Conservation (phyloP, 2,113 vertebrate species). For the Elephas maximus region DNA sequence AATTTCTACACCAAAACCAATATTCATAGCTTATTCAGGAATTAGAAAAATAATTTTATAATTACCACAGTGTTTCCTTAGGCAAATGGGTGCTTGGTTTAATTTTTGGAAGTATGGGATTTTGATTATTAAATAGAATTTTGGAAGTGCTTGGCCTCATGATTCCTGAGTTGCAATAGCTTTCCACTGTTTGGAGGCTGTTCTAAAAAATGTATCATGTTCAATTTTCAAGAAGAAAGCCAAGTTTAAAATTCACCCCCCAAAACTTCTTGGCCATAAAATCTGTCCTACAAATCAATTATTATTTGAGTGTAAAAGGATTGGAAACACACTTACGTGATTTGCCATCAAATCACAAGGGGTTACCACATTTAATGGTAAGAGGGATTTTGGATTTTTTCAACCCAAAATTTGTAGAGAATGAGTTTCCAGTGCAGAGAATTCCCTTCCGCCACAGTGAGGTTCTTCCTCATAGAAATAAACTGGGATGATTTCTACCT, state of each 20-base stretch:
- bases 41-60: slow-evolving; percentile 28
- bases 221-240: slow-evolving; percentile 43
- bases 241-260: neutral
- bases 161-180: neutral
- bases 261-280: slow-evolving; percentile 29
- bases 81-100: neutral
- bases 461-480: slow-evolving; percentile 13
- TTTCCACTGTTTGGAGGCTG: slow-evolving; percentile 1
- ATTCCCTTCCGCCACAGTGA: neutral
- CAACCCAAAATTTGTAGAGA: neutral
- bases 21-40: slow-evolving; percentile 38
- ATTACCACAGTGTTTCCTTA: slow-evolving; percentile 30
- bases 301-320: slow-evolving; percentile 47
- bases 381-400: slow-evolving; percentile 4
- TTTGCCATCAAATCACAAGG: neutral
- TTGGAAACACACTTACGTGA: slow-evolving; percentile 19
- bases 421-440: neutral
- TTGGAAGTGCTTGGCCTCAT: neutral
- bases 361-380: slow-evolving; percentile 46
- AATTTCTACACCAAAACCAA: slow-evolving; percentile 33
- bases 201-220: neutral
- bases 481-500: neutral
- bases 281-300: slow-evolving; percentile 59
- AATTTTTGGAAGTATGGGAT: slow-evolving; percentile 44
- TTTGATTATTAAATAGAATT: slow-evolving; percentile 35